Evolutionary conservation across 23 tunicate genomes (phyloP).

Genomic region (Botrylloides violaceus): DNA sequence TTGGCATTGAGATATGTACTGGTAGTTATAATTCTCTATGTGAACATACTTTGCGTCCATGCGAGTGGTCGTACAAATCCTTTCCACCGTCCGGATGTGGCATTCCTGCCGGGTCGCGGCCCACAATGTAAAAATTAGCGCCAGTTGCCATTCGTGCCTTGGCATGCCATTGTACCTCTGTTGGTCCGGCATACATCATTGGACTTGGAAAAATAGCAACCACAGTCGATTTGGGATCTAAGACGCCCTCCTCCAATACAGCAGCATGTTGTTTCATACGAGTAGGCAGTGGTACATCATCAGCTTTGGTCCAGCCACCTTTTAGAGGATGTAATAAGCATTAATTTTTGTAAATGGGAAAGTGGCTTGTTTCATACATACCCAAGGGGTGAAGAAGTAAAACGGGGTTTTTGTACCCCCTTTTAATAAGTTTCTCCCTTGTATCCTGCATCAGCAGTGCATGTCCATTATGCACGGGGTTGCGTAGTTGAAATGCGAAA

Average conservation of each 20-base stretch:
- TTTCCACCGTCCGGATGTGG: slow-evolving; percentile 89
- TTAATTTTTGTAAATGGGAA: neutral
- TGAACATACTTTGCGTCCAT: slow-evolving; percentile 88
- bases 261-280: slow-evolving; percentile 98
- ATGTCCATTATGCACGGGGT: slow-evolving; percentile 98
- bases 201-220: slow-evolving; percentile 98
- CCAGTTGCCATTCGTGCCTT: slow-evolving; percentile 96
- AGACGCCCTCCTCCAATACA: slow-evolving; percentile 88
- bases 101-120: slow-evolving; percentile 99
- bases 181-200: slow-evolving; percentile 99
- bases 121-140: slow-evolving; percentile 97
- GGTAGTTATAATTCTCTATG: neutral
- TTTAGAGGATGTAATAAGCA: neutral
- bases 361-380: neutral
- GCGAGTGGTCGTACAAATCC: slow-evolving; percentile 87
- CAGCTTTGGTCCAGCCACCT: slow-evolving; percentile 99
- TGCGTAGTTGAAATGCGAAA: slow-evolving; percentile 94
- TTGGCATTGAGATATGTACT: neutral
- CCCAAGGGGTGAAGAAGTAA: slow-evolving; percentile 90
- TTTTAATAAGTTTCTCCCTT: slow-evolving; percentile 52
- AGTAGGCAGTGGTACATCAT: slow-evolving; percentile 79
- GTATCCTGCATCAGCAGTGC: slow-evolving; percentile 98
- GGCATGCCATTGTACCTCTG: slow-evolving; percentile 99
- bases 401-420: slow-evolving; percentile 95
- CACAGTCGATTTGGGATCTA: slow-evolving; percentile 92